Conservation (phyloP, 2,888 invertebrate species). For the Lepeophtheirus nordmannii region DNA sequence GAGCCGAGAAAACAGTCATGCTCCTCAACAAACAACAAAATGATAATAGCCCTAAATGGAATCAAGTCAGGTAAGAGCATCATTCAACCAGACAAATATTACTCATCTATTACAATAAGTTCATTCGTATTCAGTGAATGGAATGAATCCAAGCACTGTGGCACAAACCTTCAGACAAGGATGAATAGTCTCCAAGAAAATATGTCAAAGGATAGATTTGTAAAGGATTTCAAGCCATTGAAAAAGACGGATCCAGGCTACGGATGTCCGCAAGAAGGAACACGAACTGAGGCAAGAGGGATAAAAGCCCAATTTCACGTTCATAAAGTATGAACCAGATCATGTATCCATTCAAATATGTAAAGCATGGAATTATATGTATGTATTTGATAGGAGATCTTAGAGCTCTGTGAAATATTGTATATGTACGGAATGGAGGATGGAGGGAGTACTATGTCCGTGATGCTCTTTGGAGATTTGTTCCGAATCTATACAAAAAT, state of each 20-base stretch:
- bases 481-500: conserved; percentile 20
- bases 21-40: background rate
- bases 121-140: background rate
- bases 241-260: conserved; percentile 21
- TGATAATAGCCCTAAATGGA: background rate
- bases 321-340: conserved; percentile 7
- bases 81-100: background rate
- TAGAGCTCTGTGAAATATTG: conserved; percentile 20
- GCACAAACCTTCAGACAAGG: conserved; percentile 6
- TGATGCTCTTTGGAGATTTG: conserved; percentile 18
- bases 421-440: conserved; percentile 14
- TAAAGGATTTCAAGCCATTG: background rate
- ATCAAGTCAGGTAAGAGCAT: background rate
- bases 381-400: conserved; percentile 10
- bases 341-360: too few species aligned
- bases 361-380: background rate
- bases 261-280: conserved; percentile 21
- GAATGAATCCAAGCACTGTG: background rate
- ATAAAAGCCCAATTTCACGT: conserved; percentile 16
- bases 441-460: background rate
- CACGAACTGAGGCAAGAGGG: conserved; percentile 4
- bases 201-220: conserved; percentile 10
- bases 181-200: background rate
- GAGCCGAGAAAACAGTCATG: conserved; percentile 1
- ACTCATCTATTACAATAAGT: background rate